Base-by-base conservation (phyloP, 1,140 invertebrate genomes). In the Zaprionus africanus region DNA sequence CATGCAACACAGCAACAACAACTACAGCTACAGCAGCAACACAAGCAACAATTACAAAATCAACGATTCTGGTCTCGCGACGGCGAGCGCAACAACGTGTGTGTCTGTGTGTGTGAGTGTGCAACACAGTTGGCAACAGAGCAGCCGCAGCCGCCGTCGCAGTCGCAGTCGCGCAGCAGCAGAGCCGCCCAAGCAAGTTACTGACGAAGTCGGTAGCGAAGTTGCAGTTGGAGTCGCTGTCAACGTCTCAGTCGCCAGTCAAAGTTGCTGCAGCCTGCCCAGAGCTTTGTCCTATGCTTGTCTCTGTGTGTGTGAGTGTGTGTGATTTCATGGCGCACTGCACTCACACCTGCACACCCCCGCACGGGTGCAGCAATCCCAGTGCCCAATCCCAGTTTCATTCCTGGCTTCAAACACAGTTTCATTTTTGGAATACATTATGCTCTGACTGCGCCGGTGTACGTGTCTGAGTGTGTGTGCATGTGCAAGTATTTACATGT, bases 21-120 rank as follows among this genome's bases (percentile, higher is more conserved):
- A 41, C 41, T 0, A 6, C 41, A 43, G 56, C 36, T 4, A 5
- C 36, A 38, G 13, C 36, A 15, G 38, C 38, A 41, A 41, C 41
- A 46, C 77, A 73, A 82, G 60, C 82, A 81, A 84, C 82, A 84
- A 84, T 84, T 84, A 84, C 81, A 80, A 83, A 79, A 84, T 84
- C 78, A 84, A 70, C 82, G 73, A 84, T 84, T 84, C 81, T 84
- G 82, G 82, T 84, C 81, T 63, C 82, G 74, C 46, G 53, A 26
- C 53, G 53, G 53, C 26, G 53, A 7, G n/a, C 41, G 41, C 41
- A 7, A 17, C 41, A 7, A 17, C 41, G 41, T 46, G n/a, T 43
- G 51, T 54, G 28, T 76, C n/a, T n/a, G 67, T 71, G 73, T 54
- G 51, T 54, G 24, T 15, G 51, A 22, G 28, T 76, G 67, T 76